phyloP scores from a whole-genome alignment of 2,113 vertebrate genomes.

The Alethe castanea region DNA sequence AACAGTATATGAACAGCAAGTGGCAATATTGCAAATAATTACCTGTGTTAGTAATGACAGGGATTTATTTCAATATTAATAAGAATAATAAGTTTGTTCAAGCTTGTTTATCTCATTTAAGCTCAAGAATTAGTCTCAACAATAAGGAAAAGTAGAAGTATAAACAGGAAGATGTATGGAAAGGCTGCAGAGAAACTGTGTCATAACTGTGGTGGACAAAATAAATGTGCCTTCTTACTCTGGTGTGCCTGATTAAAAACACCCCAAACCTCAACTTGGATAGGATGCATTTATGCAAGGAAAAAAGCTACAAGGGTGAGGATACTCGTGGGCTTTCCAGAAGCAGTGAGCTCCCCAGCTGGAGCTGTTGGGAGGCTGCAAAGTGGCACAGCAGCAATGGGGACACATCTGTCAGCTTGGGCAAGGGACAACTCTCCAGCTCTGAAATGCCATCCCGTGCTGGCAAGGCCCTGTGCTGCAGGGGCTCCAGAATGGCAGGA shows the following conservation, averaged over 20 bases:
- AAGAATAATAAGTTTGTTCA: not conserved
- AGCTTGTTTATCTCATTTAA: not conserved
- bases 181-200: not conserved
- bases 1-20: not conserved
- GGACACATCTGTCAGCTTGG: rapidly evolving
- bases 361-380: rapidly evolving
- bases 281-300: not conserved
- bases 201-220: not conserved
- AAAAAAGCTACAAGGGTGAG: not conserved
- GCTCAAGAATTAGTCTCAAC: not conserved
- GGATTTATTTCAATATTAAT: not conserved
- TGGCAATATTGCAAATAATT: not conserved
- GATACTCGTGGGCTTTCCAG: not conserved
- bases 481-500: not conserved
- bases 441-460: not conserved
- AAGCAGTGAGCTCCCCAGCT: rapidly evolving
- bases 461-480: not conserved
- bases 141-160: not conserved
- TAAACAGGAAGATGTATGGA: not conserved
- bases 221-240: rapidly evolving
- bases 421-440: not conserved
- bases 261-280: not conserved
- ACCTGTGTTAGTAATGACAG: not conserved
- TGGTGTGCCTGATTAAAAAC: not conserved
- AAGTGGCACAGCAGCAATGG: rapidly evolving